Conservation (phyloP, 2,797 vertebrate species). For the Molossus molossus region DNA sequence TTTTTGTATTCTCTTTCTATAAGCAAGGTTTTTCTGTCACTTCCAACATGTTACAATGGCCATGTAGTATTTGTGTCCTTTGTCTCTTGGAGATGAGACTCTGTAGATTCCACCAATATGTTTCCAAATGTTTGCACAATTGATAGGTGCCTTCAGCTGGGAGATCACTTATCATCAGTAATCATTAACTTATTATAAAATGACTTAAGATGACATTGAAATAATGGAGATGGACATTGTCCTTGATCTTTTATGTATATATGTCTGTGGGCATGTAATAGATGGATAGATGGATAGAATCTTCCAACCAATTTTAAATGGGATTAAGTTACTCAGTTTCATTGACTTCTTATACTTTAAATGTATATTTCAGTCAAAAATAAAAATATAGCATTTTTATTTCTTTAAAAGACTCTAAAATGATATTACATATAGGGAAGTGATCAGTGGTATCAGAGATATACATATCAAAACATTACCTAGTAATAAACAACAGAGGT, state of each 20-base stretch:
- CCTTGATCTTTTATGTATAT: constrained; percentile 6
- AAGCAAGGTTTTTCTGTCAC: neutral
- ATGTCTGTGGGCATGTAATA: neutral
- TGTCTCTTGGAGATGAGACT: neutral
- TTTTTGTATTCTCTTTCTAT: neutral
- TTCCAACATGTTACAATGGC: neutral
- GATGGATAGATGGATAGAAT: neutral
- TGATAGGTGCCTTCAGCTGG: neutral
- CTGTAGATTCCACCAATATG: neutral
- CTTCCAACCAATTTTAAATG: neutral
- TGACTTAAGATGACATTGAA: constrained; percentile 45
- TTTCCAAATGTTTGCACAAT: neutral
- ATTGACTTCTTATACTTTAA: neutral
- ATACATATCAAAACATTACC: constrained; percentile 15
- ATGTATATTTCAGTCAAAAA: neutral
- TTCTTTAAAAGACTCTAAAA: neutral
- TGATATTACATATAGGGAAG: neutral
- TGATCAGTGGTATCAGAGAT: neutral
- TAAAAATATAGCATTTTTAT: neutral
- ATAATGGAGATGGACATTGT: constrained; percentile 8
- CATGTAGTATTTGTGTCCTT: neutral
- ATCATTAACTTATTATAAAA: constrained; percentile 12
- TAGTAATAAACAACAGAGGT: neutral
- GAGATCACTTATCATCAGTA: neutral
- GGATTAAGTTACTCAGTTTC: neutral